Evolutionary conservation across 2,888 invertebrate species (phyloP).

Genomic region (Platycheirus albimanus): DNA sequence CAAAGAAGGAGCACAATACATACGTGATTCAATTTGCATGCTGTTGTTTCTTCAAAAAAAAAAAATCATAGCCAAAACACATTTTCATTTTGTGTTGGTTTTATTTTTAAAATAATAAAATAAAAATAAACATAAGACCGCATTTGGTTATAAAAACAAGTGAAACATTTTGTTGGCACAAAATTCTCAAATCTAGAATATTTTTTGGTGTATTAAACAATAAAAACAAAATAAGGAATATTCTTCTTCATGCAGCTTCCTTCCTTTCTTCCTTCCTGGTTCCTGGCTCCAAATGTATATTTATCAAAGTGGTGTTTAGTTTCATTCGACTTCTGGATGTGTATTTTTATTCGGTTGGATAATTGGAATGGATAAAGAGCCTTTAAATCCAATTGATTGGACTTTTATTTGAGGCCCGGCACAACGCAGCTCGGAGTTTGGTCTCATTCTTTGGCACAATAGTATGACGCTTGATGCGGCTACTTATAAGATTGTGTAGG

Average conservation of each 20-base stretch:
- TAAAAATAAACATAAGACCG: not conserved
- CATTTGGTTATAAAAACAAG: slow-evolving; percentile 26
- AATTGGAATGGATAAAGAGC: slow-evolving; percentile 8
- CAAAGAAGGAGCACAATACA: slow-evolving; percentile 11
- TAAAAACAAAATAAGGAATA: not conserved
- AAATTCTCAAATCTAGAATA: not conserved
- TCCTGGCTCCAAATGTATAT: slow-evolving; percentile 9
- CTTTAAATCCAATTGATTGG: slow-evolving; percentile 16
- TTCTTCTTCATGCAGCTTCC: not conserved
- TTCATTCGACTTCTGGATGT: not conserved
- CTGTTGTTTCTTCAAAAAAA: not conserved
- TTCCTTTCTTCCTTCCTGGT: too few relatives aligned
- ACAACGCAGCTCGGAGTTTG: too few relatives aligned
- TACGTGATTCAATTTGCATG: slow-evolving; percentile 38
- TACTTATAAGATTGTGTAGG: not conserved
- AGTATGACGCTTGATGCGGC: not conserved
- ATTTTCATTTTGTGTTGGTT: slow-evolving; percentile 23
- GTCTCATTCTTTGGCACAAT: not conserved
- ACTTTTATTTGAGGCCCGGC: too few relatives aligned
- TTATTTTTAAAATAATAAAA: not conserved
- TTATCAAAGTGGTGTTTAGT: not conserved
- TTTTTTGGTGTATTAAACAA: slow-evolving; percentile 2
- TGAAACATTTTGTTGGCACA: slow-evolving; percentile 30
- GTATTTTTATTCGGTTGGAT: not conserved
- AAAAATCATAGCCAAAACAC: not conserved